phyloP scores from a whole-genome alignment of 2,797 vertebrate species.

The Schizopygopsis pylzovi region DNA sequence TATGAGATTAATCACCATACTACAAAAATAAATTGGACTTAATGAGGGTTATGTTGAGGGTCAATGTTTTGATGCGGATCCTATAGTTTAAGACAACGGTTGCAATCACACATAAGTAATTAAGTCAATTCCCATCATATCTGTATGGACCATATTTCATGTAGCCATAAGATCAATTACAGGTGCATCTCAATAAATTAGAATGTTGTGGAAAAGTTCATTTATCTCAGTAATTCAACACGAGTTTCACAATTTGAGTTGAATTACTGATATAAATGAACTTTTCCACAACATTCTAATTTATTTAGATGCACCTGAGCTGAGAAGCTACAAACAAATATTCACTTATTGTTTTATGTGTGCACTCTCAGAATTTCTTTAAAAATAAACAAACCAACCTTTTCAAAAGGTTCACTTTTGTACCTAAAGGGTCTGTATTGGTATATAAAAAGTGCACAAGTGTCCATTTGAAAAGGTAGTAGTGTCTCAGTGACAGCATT shows the following conservation, averaged over 20 bases:
- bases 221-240: too few species aligned
- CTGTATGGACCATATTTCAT: neutral
- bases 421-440: neutral
- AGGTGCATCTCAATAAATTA: too few species aligned
- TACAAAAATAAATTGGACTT: conserved; percentile 17
- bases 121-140: neutral
- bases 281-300: too few species aligned
- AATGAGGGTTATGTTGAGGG: conserved; percentile 19
- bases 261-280: too few species aligned
- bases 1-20: conserved; percentile 33
- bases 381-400: neutral
- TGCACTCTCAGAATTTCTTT: neutral
- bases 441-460: neutral
- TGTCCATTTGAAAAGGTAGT: neutral
- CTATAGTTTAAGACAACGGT: neutral
- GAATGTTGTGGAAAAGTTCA: too few species aligned
- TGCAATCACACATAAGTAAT: neutral
- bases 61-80: neutral
- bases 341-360: neutral
- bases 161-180: neutral
- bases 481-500: neutral
- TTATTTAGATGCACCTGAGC: too few species aligned
- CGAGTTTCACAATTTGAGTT: too few species aligned
- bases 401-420: neutral
- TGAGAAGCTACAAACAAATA: neutral